A percentile compares a stretch with the other conserved stretches of the same genome.
Conservation (phyloP, 2,797 vertebrate species). For the Chaetodon trifasciatus region DNA sequence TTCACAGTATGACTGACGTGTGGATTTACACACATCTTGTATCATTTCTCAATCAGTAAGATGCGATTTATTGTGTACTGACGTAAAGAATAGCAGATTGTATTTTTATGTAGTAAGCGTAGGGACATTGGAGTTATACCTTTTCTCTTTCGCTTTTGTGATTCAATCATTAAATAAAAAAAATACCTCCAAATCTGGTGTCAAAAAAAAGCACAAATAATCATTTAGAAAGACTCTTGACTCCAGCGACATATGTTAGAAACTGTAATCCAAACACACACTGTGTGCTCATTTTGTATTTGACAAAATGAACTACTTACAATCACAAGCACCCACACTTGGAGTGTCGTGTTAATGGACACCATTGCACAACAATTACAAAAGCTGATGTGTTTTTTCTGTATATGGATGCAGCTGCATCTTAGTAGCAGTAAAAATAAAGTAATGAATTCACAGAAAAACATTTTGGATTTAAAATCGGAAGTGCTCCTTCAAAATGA, state of each 20-base stretch:
- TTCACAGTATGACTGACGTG: conserved; percentile 9
- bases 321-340: conserved; percentile 16
- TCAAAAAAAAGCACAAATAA: conserved; percentile 49
- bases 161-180: conserved; percentile 11
- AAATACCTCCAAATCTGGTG: conserved; percentile 37
- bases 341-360: conserved; percentile 14
- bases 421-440: background rate
- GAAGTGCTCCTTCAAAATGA: conserved; percentile 1
- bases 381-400: background rate
- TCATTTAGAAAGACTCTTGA: conserved; percentile 12
- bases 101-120: conserved; percentile 6
- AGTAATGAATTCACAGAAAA: background rate
- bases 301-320: conserved; percentile 9
- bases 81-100: background rate
- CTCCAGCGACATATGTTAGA: background rate
- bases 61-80: conserved; percentile 25
- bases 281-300: background rate
- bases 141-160: background rate
- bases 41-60: conserved; percentile 9
- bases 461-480: background rate
- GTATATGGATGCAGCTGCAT: background rate
- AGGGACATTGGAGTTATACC: background rate
- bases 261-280: conserved; percentile 12
- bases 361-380: background rate
- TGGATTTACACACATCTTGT: background rate